Evolutionary conservation across 2,797 vertebrate species (phyloP).

Genomic region (Pantherophis vulpinus): DNA sequence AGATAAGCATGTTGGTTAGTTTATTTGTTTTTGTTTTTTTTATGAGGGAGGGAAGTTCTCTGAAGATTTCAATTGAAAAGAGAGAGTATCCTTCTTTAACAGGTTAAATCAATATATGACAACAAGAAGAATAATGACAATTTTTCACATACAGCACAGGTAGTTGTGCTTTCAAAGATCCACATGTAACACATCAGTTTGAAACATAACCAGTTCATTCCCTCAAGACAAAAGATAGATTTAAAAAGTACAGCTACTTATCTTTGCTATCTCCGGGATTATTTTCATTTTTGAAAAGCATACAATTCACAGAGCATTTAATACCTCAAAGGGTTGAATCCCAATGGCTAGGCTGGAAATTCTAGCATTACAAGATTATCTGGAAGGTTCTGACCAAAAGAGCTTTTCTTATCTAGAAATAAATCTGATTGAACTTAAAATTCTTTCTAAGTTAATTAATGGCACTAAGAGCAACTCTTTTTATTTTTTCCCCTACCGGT

Average conservation of each 20-base stretch:
- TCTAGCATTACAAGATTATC: background rate
- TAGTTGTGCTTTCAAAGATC: background rate
- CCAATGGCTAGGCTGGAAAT: background rate
- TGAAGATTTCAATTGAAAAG: background rate
- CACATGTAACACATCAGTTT: background rate
- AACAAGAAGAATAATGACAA: background rate
- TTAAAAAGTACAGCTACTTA: background rate
- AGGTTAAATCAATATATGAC: constrained; percentile 2
- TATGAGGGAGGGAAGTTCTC: background rate
- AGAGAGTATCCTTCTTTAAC: background rate
- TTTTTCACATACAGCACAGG: background rate
- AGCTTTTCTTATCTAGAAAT: background rate
- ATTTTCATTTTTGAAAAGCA: background rate
- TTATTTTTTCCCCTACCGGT: background rate
- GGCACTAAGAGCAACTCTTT: background rate
- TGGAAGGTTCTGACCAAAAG: background rate
- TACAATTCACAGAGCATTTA: background rate
- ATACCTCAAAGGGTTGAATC: background rate
- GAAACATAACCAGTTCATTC: background rate
- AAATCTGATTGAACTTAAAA: background rate
- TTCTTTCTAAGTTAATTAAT: background rate
- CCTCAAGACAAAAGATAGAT: background rate
- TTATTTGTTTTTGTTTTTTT: background rate
- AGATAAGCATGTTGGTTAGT: background rate
- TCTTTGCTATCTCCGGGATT: background rate